Conservation (phyloP, 2,888 invertebrate genomes). For the Bembecia ichneumoniformis region DNA sequence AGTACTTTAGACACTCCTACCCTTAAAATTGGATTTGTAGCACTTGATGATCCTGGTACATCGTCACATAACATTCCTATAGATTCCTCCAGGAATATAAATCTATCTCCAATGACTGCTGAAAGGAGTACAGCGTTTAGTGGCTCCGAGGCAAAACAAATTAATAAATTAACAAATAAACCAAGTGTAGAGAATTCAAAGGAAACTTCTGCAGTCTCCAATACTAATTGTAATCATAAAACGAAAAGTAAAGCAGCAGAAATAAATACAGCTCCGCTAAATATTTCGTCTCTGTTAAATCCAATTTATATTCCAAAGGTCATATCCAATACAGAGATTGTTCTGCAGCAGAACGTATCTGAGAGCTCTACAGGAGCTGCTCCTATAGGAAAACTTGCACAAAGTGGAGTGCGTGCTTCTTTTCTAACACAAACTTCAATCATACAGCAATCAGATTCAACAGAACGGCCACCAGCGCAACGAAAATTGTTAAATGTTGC, state of each 20-base stretch:
- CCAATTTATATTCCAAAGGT: slow-evolving; percentile 34
- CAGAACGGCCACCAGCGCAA: not conserved
- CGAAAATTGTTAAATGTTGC: not conserved
- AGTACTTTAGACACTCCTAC: slow-evolving; percentile 39
- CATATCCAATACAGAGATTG: no score
- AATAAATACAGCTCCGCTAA: slow-evolving; percentile 32
- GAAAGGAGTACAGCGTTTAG: not conserved
- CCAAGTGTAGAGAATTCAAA: not conserved
- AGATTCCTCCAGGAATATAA: no score
- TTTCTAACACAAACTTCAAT: no score
- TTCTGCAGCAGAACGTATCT: no score
- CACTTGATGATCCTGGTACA: not conserved
- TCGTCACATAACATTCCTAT: not conserved
- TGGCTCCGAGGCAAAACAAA: not conserved
- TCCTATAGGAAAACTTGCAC: no score
- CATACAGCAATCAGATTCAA: not conserved
- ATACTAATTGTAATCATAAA: not conserved
- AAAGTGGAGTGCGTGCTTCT: no score
- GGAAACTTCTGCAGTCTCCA: no score
- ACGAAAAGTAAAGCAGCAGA: not conserved
- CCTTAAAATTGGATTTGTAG: slow-evolving; percentile 39
- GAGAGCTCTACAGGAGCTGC: no score
- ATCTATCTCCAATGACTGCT: no score
- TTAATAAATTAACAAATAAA: not conserved
- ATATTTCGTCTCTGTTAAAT: slow-evolving; percentile 51